These are phyloP conservation scores for Nemapogon koenigi DNA, from an alignment of 2,888 invertebrate genomes.

Conservation along the genomic window DNA sequence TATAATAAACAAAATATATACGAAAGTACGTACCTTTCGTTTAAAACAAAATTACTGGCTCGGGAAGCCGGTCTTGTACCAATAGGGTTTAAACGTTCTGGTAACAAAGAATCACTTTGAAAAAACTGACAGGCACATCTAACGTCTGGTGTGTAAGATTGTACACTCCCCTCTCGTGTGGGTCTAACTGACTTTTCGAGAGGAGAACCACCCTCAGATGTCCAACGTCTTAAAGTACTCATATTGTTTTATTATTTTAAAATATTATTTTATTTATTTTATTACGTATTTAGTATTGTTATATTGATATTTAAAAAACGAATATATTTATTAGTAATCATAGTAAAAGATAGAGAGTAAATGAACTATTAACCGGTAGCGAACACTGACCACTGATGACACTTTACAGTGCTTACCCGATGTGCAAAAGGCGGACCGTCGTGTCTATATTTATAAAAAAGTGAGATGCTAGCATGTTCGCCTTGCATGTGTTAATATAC, in stretches of 20 bases:
- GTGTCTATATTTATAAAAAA: slow-evolving; percentile 55
- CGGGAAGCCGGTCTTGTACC: slow-evolving; percentile 71
- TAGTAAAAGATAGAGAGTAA: slow-evolving; percentile 39
- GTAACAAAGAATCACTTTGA: slow-evolving; percentile 79
- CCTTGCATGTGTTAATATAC: slow-evolving; percentile 46
- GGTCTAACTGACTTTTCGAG: slow-evolving; percentile 69
- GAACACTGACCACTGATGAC: slow-evolving; percentile 60
- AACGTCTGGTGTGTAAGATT: slow-evolving; percentile 78
- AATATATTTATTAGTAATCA: too few species aligned
- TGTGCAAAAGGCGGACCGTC: slow-evolving; percentile 50
- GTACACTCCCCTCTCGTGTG: slow-evolving; percentile 74
- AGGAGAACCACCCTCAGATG: slow-evolving; percentile 72
- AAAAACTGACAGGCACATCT: slow-evolving; percentile 88
- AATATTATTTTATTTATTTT: neutral
- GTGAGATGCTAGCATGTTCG: slow-evolving; percentile 55
- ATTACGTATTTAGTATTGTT: too few species aligned
- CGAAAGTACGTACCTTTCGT: slow-evolving; percentile 41
- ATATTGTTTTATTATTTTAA: slow-evolving; percentile 28
- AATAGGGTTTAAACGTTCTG: slow-evolving; percentile 75
- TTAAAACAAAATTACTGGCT: slow-evolving; percentile 49
- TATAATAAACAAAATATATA: neutral
- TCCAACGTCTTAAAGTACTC: slow-evolving; percentile 67
- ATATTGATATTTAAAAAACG: too few species aligned
- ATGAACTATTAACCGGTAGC: slow-evolving; percentile 55
- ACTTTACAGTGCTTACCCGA: slow-evolving; percentile 58